These are phyloP conservation scores for Alentia gelatinosa DNA, from an alignment of 2,888 invertebrate species.

Conservation along the genomic window DNA sequence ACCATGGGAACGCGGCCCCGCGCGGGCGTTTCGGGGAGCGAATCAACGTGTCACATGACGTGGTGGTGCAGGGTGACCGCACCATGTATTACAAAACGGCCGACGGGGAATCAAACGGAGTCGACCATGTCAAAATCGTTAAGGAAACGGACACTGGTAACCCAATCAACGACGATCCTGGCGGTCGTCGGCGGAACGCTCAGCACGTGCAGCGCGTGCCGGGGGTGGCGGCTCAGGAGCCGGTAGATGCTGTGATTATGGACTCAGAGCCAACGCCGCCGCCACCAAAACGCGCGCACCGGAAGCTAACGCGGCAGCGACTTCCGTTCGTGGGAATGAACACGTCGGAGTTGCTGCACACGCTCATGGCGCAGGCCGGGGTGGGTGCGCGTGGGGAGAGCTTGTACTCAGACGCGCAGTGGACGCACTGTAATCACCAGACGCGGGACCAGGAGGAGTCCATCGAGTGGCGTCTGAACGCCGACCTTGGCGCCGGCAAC, in stretches of 20 bases:
- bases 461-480: not conserved
- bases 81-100: constrained; percentile 8
- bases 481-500: not conserved
- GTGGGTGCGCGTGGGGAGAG: not conserved
- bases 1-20: too few relatives aligned
- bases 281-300: not conserved
- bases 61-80: constrained; percentile 27
- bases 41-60: not conserved
- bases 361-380: constrained; percentile 29
- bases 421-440: constrained; percentile 26
- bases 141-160: not conserved
- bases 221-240: not conserved
- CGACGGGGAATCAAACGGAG: not conserved
- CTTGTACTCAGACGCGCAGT: constrained; percentile 22
- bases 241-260: not conserved
- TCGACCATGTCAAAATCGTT: not conserved
- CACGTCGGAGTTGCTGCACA: not conserved
- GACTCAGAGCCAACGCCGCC: not conserved
- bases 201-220: not conserved
- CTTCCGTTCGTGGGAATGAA: not conserved
- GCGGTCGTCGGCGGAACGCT: not conserved
- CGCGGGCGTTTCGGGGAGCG: not conserved
- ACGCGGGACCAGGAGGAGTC: not conserved
- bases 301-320: not conserved
- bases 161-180: not conserved